Conservation (phyloP, 2,888 invertebrate genomes). For the Trissolcus brochymenae region DNA sequence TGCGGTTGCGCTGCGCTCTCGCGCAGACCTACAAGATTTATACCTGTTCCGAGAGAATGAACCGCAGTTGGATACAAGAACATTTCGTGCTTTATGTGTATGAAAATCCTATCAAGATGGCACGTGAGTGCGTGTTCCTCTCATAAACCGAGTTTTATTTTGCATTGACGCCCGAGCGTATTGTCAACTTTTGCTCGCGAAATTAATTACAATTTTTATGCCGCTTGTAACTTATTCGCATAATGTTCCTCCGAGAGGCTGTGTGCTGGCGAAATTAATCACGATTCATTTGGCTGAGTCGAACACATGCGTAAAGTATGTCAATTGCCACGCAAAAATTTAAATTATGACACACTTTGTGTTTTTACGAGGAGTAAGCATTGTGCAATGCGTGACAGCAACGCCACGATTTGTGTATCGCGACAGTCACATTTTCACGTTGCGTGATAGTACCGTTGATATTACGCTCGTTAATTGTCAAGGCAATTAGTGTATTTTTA, state of each 20-base stretch:
- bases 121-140: conserved; percentile 51
- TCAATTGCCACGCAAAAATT: conserved; percentile 23
- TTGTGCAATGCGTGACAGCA: conserved; percentile 17
- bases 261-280: not conserved
- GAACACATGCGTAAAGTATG: conserved; percentile 21
- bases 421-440: not conserved
- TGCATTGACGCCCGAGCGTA: conserved; percentile 28
- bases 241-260: conserved; percentile 14
- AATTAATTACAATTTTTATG: conserved; percentile 47
- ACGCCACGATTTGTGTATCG: not conserved
- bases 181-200: conserved; percentile 22
- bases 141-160: conserved; percentile 46
- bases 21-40: conserved; percentile 55
- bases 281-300: conserved; percentile 20
- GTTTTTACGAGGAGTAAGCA: conserved; percentile 21
- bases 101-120: conserved; percentile 59
- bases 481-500: not conserved
- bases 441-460: not conserved
- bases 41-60: conserved; percentile 49
- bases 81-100: conserved; percentile 57
- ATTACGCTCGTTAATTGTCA: conserved; percentile 22
- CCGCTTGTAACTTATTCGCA: conserved; percentile 11
- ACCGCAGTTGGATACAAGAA: conserved; percentile 54
- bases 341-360: conserved; percentile 34
- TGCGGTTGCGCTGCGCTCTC: conserved; percentile 53